Evolutionary conservation across 1,140 invertebrate genomes (phyloP).

Genomic region (Myzus persicae): DNA sequence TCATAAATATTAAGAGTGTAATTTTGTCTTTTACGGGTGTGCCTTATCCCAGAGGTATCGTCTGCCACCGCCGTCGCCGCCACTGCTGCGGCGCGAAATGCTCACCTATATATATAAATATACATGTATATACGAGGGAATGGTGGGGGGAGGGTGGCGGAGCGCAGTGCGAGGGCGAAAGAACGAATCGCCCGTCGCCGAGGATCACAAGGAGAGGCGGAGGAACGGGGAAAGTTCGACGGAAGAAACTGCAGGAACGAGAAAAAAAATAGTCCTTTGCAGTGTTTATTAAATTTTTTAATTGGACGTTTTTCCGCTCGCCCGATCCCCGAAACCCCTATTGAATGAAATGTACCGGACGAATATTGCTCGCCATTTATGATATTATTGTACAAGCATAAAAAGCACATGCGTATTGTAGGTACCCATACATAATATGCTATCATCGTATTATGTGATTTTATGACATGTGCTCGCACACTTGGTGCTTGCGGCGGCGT

Average conservation of each 20-base stretch:
- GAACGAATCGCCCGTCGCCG: background rate
- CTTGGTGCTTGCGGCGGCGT: no score
- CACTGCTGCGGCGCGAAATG: background rate
- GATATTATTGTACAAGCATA: background rate
- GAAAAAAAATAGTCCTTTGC: background rate
- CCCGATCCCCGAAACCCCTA: background rate
- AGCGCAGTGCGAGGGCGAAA: background rate
- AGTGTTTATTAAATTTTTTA: slow-evolving; percentile 49
- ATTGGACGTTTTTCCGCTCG: background rate
- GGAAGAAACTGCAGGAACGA: background rate
- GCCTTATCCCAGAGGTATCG: slow-evolving; percentile 58
- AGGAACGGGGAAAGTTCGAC: slow-evolving; percentile 36
- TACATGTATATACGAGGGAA: background rate
- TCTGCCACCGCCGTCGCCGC: background rate
- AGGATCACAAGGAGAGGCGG: background rate
- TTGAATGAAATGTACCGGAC: background rate
- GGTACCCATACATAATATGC: background rate
- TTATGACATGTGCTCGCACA: no score
- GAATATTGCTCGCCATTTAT: background rate
- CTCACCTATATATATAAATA: background rate
- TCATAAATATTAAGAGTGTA: slow-evolving; percentile 59
- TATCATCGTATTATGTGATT: no score
- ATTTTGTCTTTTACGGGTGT: slow-evolving; percentile 58
- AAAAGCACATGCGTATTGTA: background rate
- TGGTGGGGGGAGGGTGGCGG: background rate